phyloP scores from a whole-genome alignment of 2,888 invertebrate species.

The Bombylius discolor region DNA sequence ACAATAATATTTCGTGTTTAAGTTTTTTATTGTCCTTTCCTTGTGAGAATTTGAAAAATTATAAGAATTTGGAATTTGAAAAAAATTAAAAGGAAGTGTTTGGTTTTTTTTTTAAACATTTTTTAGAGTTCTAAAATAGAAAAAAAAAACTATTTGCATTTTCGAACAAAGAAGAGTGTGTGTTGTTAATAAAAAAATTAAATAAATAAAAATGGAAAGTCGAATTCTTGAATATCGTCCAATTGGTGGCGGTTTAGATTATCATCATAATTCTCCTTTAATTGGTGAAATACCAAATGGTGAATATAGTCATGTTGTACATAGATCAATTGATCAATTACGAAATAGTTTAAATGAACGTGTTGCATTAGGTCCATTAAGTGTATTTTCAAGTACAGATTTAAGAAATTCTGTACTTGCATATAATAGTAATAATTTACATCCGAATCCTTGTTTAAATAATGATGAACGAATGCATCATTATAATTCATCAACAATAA shows the following conservation, averaged over 20 bases:
- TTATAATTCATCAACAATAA: not conserved
- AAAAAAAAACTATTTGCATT: too few relatives aligned
- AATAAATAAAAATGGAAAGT: conserved; percentile 38
- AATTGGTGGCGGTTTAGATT: conserved; percentile 48
- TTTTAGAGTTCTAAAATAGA: too few relatives aligned
- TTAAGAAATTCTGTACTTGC: conserved; percentile 30
- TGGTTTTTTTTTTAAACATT: too few relatives aligned
- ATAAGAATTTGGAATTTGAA: too few relatives aligned
- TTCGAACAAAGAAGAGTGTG: too few relatives aligned
- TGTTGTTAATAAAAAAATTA: not conserved
- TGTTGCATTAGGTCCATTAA: conserved; percentile 43
- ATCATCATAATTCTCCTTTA: conserved; percentile 50
- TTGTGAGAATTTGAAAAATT: too few relatives aligned
- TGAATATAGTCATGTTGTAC: conserved; percentile 51
- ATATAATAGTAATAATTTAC: conserved; percentile 17
- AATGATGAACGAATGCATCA: not conserved
- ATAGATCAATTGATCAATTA: conserved; percentile 51
- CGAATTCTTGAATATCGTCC: conserved; percentile 45
- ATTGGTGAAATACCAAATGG: conserved; percentile 53
- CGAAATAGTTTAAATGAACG: conserved; percentile 45
- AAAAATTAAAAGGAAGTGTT: too few relatives aligned
- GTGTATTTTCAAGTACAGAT: conserved; percentile 31
- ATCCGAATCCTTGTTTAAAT: conserved; percentile 1
- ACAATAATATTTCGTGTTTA: too few relatives aligned
- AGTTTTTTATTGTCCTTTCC: too few relatives aligned